Base-by-base conservation (phyloP, 2,113 vertebrate genomes). In the Poeciliopsis occidentalis region DNA sequence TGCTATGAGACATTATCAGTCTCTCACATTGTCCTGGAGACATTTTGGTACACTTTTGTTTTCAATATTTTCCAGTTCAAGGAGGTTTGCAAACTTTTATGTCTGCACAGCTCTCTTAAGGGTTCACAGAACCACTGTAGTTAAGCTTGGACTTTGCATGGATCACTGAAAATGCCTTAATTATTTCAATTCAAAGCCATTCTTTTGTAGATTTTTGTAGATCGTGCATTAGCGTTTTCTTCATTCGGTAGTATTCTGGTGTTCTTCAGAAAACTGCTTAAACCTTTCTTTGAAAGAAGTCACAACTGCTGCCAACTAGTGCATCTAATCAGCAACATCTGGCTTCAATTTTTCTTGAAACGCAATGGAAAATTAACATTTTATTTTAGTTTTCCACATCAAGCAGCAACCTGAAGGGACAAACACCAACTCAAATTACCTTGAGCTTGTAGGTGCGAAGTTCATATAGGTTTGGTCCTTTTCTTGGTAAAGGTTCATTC, bases 391-490 rank as follows among this genome's bases (percentile, higher is more conserved):
- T 22, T 22, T 22, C 17, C 47, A 54, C 22, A 22, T 54, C 47
- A 57, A 57, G 24, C 24, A 57, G 51, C 24, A 24, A 11, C 19
- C 51, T 57, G 17, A 57, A 57, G 8, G 51, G 24, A 57, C 51
- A 22, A 54, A 54, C 15, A 54, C 27, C 4, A 15, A 7, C 71
- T 6, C 34, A 10, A 11, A 13, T 51, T 85, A 97, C 98, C 95
- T 97, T 97, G 54, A 99, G 94, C 31, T 94, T 91, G 90, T 99
- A 99, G 6, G 95, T 95, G 71, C 97, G 94, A 84, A 99, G 93
- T 84, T 99, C 97, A 0, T 99, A 99, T 86, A 99, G 93, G 87
- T 96, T 97, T 11, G 97, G 97, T 2, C 97, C 97, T 0, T 64
- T 72, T 67, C 96, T 94, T 4, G 97, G 97, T 64, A 87, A 73